Conservation (phyloP, 2,797 vertebrate genomes). For the Helarctos malayanus region DNA sequence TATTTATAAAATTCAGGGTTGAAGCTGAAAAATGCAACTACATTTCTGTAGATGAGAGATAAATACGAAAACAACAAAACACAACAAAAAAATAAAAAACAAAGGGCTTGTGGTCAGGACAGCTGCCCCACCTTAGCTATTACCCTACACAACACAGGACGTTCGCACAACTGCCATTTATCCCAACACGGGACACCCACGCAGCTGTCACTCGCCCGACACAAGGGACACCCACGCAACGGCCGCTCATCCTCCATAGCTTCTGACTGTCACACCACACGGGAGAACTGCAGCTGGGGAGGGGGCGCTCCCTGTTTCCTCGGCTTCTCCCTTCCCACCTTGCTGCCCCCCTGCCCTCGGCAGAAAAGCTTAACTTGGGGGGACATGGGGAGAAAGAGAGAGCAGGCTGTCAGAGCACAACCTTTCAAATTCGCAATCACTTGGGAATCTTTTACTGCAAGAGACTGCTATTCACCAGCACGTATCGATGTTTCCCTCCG, state of each 20-base stretch:
- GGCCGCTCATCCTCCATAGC: not conserved
- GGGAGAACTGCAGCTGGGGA: not conserved
- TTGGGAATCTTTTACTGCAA: not conserved
- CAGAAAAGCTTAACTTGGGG: not conserved
- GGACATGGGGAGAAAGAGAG: not conserved
- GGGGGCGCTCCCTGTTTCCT: not conserved
- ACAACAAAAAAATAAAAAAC: conserved; percentile 84
- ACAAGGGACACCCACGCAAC: conserved; percentile 58
- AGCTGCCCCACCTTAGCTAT: conserved; percentile 85
- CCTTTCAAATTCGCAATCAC: not conserved
- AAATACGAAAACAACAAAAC: conserved; percentile 50
- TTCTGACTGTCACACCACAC: conserved; percentile 49
- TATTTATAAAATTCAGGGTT: conserved; percentile 11
- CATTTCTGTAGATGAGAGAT: conserved; percentile 48
- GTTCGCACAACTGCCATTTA: not conserved
- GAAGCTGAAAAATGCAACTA: conserved; percentile 1
- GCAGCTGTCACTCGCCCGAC: not conserved
- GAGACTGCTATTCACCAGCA: not conserved
- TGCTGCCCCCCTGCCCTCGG: not conserved
- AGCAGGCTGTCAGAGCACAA: not conserved
- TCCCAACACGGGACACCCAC: not conserved
- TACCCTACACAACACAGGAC: not conserved
- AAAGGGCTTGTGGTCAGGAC: conserved; percentile 85
- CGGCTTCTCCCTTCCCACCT: not conserved
- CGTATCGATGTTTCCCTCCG: rapidly evolving